Evolutionary conservation across 2,797 vertebrate species (phyloP).

Genomic region (Margarornis squamiger): DNA sequence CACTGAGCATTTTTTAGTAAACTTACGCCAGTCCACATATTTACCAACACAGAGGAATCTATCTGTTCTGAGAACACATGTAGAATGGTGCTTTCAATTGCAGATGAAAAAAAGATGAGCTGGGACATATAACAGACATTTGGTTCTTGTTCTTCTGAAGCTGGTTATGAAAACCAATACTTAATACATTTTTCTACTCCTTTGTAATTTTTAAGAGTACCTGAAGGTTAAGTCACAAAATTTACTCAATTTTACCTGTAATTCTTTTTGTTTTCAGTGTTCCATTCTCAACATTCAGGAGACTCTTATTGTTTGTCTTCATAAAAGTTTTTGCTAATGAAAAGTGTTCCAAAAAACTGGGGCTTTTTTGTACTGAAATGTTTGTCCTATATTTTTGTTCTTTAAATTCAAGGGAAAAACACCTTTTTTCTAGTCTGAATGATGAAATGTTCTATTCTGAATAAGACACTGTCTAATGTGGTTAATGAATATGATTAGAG

Average conservation of each 20-base stretch:
- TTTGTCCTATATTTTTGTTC: not conserved
- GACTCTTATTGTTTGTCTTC: not conserved
- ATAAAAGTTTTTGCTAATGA: not conserved
- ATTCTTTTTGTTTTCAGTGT: not conserved
- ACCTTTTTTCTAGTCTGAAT: not conserved
- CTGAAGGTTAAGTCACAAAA: not conserved
- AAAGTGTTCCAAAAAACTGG: not conserved
- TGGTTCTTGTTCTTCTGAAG: not conserved
- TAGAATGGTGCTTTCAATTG: not conserved
- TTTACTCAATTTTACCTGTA: not conserved
- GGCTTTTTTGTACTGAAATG: not conserved
- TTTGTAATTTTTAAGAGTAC: not conserved
- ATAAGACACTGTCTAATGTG: not conserved
- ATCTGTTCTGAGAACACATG: not conserved
- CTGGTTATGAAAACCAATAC: not conserved
- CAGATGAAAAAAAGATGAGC: not conserved
- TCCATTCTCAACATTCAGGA: not conserved
- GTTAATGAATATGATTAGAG: conserved; percentile 47
- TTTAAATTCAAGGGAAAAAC: not conserved
- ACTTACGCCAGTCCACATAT: not conserved
- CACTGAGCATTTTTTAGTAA: not conserved
- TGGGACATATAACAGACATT: not conserved
- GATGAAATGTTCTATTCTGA: conserved; percentile 9
- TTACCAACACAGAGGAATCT: not conserved
- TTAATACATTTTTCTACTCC: not conserved